Conservation (phyloP, 1,140 invertebrate species). For the Hormaphis cornu region DNA sequence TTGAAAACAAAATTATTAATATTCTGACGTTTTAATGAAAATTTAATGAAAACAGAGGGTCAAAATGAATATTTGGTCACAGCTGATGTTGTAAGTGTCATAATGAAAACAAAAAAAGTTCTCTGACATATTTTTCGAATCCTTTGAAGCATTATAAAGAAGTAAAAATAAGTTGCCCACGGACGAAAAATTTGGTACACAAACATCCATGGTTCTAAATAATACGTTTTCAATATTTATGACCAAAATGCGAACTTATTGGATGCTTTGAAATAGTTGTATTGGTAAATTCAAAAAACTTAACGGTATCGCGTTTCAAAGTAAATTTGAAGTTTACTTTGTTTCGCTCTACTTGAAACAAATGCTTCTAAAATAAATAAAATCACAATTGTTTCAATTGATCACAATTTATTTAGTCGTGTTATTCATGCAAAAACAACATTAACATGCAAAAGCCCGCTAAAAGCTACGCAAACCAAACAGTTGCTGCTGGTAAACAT, state of each 20-base stretch:
- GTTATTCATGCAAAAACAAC: constrained; percentile 40
- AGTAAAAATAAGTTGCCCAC: no score
- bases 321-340: background rate
- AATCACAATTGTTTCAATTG: background rate
- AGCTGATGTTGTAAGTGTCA: no score
- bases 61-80: background rate
- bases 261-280: no score
- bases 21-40: no score
- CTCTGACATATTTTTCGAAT: no score
- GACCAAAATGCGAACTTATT: no score
- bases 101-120: no score
- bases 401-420: background rate
- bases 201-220: background rate
- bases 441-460: constrained; percentile 17
- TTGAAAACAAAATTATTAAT: no score
- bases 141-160: background rate
- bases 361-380: background rate
- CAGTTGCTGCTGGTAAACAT: background rate
- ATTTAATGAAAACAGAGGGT: no score
- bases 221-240: no score
- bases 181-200: background rate
- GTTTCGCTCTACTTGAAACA: background rate
- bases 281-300: background rate
- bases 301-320: background rate
- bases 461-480: background rate